Evolutionary conservation across 1,140 invertebrate genomes (phyloP), one percentile per base, ranked within the genome.

Genomic region (Lepidotrigona ventralis): DNA sequence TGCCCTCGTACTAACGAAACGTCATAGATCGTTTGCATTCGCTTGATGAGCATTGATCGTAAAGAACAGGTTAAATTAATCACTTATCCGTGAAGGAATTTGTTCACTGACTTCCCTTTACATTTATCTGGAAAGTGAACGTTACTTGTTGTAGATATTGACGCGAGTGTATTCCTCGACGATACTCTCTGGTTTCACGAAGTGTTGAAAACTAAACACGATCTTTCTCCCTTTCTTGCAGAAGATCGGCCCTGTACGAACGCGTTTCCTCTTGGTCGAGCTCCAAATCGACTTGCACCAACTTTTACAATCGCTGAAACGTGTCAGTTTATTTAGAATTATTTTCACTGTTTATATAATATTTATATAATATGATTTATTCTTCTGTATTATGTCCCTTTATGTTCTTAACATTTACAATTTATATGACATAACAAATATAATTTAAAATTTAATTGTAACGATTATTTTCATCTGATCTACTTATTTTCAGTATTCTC

Each of bases 131-230:
- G 23, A 78, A 53, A 68, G 12, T 17, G 11, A 26, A 39, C 51
- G 39, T 66, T 79, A 87, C 86, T 85, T 87, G 66, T 82, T 66
- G 23, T 85, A 68, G 60, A 85, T 63, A 14, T 87, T 77, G 0
- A n/a, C 64, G 2, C 46, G 46, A 54, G 39, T 53, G 53, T 85
- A 85, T 23, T 85, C 84, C 53, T 75, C 76, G 23, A 85, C 66
- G 29, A 87, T 69, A 53, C 56, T 63, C 14, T 85, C 71, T 0
- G 84, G 75, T 12, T 71, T 77, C 3, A 83, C 56, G 15, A 79
- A 85, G 12, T 87, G 86, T 54, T 72, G 79, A 29, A 87, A 87
- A 51, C 80, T 70, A 15, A 85, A 85, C 26, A 79, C 26, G 2
- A 79, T 21, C 46, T 72, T 68, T 0, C 58, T 51, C 1, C 66